A percentile compares a stretch with the other conserved stretches of the same genome.
phyloP scores from a whole-genome alignment of 2,113 vertebrate genomes.

The Mystacornis crossleyi region DNA sequence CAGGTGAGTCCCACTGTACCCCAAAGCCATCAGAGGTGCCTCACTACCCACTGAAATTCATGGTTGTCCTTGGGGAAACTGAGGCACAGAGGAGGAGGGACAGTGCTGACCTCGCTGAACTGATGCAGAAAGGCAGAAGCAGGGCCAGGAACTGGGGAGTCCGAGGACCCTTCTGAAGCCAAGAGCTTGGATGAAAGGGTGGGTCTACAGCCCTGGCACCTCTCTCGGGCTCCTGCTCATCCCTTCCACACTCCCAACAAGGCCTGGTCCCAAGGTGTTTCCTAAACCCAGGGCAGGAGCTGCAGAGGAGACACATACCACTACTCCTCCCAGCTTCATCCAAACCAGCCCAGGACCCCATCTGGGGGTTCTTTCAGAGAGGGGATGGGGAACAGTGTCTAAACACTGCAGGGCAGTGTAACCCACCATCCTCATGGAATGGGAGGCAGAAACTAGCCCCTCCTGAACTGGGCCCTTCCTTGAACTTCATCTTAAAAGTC shows the following conservation, averaged over 20 bases:
- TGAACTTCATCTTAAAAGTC: not conserved
- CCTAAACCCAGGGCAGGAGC: not conserved
- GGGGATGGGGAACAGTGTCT: fast-evolving
- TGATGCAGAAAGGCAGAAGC: not conserved
- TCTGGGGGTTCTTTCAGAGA: not conserved
- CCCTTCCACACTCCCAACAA: not conserved
- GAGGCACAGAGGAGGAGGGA: not conserved
- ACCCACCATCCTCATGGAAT: not conserved
- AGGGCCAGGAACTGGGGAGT: not conserved
- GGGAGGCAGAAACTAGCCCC: not conserved
- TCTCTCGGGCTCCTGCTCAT: not conserved
- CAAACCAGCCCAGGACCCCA: not conserved
- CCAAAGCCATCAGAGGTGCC: not conserved
- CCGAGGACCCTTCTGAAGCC: not conserved
- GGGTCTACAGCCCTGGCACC: not conserved
- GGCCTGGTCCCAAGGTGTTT: not conserved
- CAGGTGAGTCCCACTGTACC: fast-evolving
- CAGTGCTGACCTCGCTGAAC: not conserved
- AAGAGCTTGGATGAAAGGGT: not conserved
- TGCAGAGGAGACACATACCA: not conserved
- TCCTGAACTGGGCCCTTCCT: not conserved
- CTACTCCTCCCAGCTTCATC: not conserved
- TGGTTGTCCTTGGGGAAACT: not conserved
- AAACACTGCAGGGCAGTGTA: fast-evolving
- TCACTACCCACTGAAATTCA: not conserved